Percentiles rank a stretch among this genome's conserved stretches.
phyloP scores from a whole-genome alignment of 2,888 invertebrate genomes.

The Xestoiulus laeticollis region DNA sequence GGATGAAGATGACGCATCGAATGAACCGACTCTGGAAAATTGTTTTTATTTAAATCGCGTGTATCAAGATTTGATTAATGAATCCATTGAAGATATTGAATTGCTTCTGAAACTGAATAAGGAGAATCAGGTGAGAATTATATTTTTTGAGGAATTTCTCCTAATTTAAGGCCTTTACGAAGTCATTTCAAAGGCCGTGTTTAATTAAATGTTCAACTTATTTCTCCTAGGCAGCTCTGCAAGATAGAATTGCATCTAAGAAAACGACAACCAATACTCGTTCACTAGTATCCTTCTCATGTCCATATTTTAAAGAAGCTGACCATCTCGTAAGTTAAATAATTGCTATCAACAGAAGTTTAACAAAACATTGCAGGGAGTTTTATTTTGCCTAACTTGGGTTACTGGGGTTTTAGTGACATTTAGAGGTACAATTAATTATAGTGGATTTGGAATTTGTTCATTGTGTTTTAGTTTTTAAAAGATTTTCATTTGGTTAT shows the following conservation, averaged over 20 bases:
- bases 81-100: conserved; percentile 44
- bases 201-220: not conserved
- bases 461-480: not conserved
- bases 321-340: not conserved
- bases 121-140: conserved; percentile 40
- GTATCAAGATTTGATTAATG: conserved; percentile 14
- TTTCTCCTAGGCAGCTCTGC: not conserved
- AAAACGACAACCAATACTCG: not conserved
- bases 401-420: too few relatives aligned
- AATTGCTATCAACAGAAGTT: too few relatives aligned
- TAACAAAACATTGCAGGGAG: too few relatives aligned
- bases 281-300: not conserved
- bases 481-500: too few relatives aligned
- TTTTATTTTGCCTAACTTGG: too few relatives aligned
- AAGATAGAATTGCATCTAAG: not conserved
- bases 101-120: not conserved
- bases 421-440: too few relatives aligned
- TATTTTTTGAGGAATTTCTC: too few relatives aligned
- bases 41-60: not conserved
- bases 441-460: too few relatives aligned
- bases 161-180: too few relatives aligned
- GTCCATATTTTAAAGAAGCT: not conserved
- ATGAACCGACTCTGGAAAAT: conserved; percentile 25
- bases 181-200: not conserved
- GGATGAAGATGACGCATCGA: not conserved